Conservation (phyloP, 2,797 vertebrate genomes). For the Acanthis flammea region DNA sequence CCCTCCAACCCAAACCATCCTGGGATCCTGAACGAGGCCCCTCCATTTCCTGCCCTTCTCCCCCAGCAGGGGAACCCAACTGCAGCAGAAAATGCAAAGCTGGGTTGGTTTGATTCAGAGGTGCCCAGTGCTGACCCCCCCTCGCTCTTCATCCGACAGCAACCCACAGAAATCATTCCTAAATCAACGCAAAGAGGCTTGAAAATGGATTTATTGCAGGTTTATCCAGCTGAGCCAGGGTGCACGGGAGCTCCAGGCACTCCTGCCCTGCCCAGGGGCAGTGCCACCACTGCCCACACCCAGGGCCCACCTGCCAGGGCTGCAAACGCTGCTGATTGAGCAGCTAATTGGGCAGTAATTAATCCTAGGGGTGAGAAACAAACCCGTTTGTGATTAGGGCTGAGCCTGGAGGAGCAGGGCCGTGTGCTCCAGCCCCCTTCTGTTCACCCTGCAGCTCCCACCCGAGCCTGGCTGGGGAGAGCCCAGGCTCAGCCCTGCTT, state of each 20-base stretch:
- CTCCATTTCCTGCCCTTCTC: background rate
- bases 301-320: background rate
- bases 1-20: background rate
- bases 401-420: background rate
- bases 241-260: background rate
- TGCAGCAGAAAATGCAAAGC: background rate
- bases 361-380: background rate
- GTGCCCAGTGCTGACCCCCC: accelerated
- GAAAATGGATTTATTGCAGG: background rate
- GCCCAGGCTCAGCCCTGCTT: accelerated
- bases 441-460: accelerated
- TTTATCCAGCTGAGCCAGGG: background rate
- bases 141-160: background rate
- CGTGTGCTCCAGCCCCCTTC: background rate
- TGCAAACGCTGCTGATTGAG: background rate
- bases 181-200: background rate
- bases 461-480: accelerated
- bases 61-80: accelerated
- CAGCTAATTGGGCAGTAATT: background rate
- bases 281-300: background rate
- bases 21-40: accelerated
- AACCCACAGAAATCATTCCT: background rate
- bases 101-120: background rate
- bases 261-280: accelerated
- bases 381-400: accelerated